phyloP scores from a whole-genome alignment of 30 jellyfish, hydroid and myxozoan genomes.

The Turritopsis rubra region DNA sequence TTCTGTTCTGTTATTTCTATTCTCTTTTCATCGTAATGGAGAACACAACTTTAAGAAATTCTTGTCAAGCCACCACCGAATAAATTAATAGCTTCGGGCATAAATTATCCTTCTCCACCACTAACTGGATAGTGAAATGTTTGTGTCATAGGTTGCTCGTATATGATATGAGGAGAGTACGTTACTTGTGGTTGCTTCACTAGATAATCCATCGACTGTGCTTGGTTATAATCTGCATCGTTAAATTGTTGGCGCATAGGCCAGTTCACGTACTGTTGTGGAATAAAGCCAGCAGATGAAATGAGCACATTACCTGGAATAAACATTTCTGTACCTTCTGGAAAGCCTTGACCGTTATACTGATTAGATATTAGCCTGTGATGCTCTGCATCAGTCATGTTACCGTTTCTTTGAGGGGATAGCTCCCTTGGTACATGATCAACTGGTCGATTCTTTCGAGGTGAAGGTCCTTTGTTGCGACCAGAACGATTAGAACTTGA shows the following conservation, averaged over 20 bases:
- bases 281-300: slow-evolving; percentile 10
- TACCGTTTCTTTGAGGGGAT: slow-evolving; percentile 26
- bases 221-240: background rate
- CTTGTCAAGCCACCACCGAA: background rate
- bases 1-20: background rate
- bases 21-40: too few relatives aligned
- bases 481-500: slow-evolving; percentile 31
- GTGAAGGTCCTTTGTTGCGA: slow-evolving; percentile 29
- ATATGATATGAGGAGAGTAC: slow-evolving; percentile 6
- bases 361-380: slow-evolving; percentile 20
- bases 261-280: slow-evolving; percentile 17
- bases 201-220: background rate
- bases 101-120: background rate
- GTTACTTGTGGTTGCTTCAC: slow-evolving; percentile 3
- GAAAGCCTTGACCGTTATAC: slow-evolving; percentile 16
- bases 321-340: slow-evolving; percentile 30
- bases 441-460: slow-evolving; percentile 35
- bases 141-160: slow-evolving; percentile 4
- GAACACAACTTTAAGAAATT: background rate
- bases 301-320: background rate
- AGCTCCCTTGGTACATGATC: slow-evolving; percentile 28
- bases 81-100: background rate
- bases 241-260: background rate
- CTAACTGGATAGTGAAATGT: background rate
- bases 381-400: slow-evolving; percentile 16